Evolutionary conservation across 2,797 vertebrate genomes (phyloP), one percentile per base, ranked within the genome.

Genomic region (Pipistrellus kuhlii): DNA sequence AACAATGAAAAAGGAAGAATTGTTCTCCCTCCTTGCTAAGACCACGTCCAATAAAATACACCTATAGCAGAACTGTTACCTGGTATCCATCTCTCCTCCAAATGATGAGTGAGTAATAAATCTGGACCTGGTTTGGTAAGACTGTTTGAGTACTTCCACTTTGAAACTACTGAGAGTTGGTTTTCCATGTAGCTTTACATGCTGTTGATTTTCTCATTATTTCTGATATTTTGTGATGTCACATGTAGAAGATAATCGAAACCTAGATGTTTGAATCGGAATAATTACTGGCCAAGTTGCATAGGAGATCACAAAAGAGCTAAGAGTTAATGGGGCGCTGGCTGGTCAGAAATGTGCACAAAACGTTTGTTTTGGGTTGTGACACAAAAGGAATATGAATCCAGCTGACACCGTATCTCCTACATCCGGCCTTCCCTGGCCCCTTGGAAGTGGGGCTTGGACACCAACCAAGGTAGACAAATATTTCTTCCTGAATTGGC

Each of bases 141-240:
- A 59, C 78, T 89, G 27, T 91, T 88, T 85, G 68, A 91, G 77
- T 95, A 90, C 93, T 94, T 85, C 46, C 30, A 76, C n/a, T 95
- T 18, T 88, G 32, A 21, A 72, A 85, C 90, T 93, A 96, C 41
- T 93, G 53, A 91, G 55, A 85, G 83, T 96, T 92, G 75, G 85
- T 93, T 95, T 94, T 88, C 73, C 23, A 91, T 15, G 82, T 93
- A 85, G 27, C 27, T 85, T 94, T 85, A 57, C 92, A 84, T 93
- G 38, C 21, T 95, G 13, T 53, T 88, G 59, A 90, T 90, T 82
- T 90, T 94, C 85, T 64, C 75, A 53, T 92, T 92, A 86, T 73
- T 78, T 94, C 76, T 85, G 62, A 20, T 89, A 57, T 85, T 80
- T 57, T 88, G 15, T 86, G 51, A 81, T 88, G 48, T 64, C 46